Conservation (phyloP, 30 jellyfish, hydroid and myxozoan genomes). For the Aurelia sp. region DNA sequence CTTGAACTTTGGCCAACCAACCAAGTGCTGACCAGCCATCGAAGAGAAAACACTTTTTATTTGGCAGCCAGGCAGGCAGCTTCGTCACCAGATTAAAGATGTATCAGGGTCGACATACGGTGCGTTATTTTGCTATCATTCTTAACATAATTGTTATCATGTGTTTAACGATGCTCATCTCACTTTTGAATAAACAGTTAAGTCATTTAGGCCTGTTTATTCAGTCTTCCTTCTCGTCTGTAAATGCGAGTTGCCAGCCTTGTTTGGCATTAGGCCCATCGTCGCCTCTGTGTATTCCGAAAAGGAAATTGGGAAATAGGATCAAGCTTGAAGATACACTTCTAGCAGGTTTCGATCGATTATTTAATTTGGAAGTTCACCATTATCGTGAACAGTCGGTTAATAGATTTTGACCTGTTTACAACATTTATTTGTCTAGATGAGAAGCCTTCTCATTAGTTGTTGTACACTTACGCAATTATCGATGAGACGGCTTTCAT, state of each 20-base stretch:
- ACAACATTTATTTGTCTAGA: background rate
- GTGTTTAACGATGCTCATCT: background rate
- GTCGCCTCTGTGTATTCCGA: no score
- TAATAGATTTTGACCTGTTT: background rate
- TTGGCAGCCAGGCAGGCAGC: constrained; percentile 17
- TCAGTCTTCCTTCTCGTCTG: background rate
- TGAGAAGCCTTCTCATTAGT: background rate
- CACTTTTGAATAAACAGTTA: constrained; percentile 1
- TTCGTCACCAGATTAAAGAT: constrained; percentile 22
- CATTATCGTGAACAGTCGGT: background rate
- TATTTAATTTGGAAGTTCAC: background rate
- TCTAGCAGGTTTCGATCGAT: background rate
- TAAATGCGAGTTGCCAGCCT: no score
- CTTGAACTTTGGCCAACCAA: constrained; percentile 76
- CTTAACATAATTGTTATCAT: background rate
- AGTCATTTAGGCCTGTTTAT: constrained; percentile 14
- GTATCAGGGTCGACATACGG: constrained; percentile 99
- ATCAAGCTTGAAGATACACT: no score
- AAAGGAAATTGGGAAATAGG: no score
- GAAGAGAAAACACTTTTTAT: constrained; percentile 3
- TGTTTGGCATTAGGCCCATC: no score
- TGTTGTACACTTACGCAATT: background rate
- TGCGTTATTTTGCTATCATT: constrained; percentile 22
- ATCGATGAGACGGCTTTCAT: no score
- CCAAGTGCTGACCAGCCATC: background rate